Evolutionary conservation across 2,888 invertebrate genomes (phyloP).

Genomic region (Antheraea assamensis): DNA sequence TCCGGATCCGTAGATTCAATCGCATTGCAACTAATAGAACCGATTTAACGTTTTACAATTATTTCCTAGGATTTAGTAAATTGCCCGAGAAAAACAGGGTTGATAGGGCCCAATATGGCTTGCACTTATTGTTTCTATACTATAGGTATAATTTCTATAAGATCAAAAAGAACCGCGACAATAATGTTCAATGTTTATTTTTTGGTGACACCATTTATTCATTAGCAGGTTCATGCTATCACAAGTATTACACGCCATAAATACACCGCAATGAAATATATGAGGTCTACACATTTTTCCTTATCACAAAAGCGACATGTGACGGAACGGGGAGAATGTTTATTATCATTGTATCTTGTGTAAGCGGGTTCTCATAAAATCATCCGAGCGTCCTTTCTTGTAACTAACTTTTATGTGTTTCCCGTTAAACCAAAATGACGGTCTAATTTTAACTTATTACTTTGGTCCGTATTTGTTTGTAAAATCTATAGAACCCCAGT

Average conservation of each 20-base stretch:
- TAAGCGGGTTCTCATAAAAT: constrained; percentile 35
- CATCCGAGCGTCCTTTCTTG: constrained; percentile 28
- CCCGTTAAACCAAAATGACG: constrained; percentile 33
- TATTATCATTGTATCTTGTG: constrained; percentile 32
- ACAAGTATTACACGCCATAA: not conserved
- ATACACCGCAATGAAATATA: constrained; percentile 19
- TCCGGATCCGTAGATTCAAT: too few relatives aligned
- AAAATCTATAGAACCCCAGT: too few relatives aligned
- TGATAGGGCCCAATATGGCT: not conserved
- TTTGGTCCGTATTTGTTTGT: constrained; percentile 13
- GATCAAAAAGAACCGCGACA: not conserved
- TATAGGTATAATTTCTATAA: not conserved
- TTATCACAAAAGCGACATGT: constrained; percentile 36
- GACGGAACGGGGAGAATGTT: constrained; percentile 30
- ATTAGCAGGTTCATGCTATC: not conserved
- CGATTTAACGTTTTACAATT: not conserved
- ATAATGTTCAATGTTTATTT: not conserved
- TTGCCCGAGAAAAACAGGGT: not conserved
- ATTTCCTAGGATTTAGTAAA: not conserved
- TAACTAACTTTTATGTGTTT: constrained; percentile 35
- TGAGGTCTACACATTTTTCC: constrained; percentile 23
- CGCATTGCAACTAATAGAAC: not conserved
- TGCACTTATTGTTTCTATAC: not conserved
- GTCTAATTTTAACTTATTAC: constrained; percentile 36
- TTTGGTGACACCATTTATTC: not conserved